Conservation (phyloP, 2,113 vertebrate species). For the rat (Rattus norvegicus) region DNA sequence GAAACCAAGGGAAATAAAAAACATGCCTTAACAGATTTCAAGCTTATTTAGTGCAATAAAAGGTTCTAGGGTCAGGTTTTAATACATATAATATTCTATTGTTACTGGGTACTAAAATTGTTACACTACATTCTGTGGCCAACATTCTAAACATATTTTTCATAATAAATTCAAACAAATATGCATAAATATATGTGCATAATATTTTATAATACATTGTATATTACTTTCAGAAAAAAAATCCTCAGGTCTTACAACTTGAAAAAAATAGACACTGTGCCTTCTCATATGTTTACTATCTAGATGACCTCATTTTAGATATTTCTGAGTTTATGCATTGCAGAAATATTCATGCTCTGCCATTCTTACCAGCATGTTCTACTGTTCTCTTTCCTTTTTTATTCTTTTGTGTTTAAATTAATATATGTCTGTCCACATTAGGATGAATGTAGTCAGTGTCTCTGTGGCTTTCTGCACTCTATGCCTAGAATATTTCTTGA, state of each 20-base stretch:
- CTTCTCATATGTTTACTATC: too few species aligned
- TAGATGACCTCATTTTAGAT: too few species aligned
- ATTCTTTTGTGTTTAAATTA: neutral
- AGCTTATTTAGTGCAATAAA: neutral
- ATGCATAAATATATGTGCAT: neutral
- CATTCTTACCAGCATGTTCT: neutral
- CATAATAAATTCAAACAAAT: neutral
- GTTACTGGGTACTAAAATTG: neutral
- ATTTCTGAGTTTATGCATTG: too few species aligned
- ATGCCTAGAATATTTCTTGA: neutral
- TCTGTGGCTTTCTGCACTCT: fast-evolving
- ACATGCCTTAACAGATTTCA: neutral
- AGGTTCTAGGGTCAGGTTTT: neutral
- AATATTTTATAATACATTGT: neutral
- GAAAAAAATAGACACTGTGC: too few species aligned
- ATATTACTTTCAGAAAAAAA: neutral
- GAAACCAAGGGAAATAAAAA: neutral
- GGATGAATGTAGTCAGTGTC: neutral
- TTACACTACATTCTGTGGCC: neutral
- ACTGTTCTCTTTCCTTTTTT: neutral
- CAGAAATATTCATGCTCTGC: neutral
- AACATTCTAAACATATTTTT: neutral
- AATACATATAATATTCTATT: neutral
- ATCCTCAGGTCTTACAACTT: too few species aligned
- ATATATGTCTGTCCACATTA: neutral